Base-by-base conservation (phyloP, 2,797 vertebrate species). In the Bovichtus diacanthus region DNA sequence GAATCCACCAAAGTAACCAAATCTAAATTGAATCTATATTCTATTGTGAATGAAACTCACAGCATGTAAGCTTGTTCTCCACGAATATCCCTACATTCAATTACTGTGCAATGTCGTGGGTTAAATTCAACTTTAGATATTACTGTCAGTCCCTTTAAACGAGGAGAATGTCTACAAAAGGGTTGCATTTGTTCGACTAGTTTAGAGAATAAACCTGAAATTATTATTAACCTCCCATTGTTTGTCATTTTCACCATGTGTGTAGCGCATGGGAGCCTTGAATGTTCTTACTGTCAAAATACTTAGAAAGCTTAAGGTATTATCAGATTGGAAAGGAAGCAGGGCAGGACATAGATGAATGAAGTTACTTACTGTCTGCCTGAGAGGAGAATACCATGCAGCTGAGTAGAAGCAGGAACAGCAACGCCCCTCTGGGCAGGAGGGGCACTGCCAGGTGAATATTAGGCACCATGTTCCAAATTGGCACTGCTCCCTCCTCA, bases 381-480 rank as follows among this genome's bases (percentile, higher is more conserved):
- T 93, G 88, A 63, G 94, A 95, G 84, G 84, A 94, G 90, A 94
- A 90, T 87, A 95, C 95, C 82, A 93, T 74, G 87, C 93, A 96
- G 95, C 92, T 88, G 87, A 96, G 91, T 59, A 97, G 86, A 66
- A 95, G 92, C 90, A 96, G 91, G 84, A 95, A 91, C 85, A 92
- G 91, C 91, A 94, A 92, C 86, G 91, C 92, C 92, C 95, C 88
- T 86, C 89, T 87, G 88, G 89, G 89, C 85, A 86, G 86, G 89
- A 90, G 90, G 90, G 94, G 91, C 89, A 86, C 88, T 90, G 95
- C 82, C 68, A 89, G 94, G 92, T 94, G 95, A 92, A 88, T 91
- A 88, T 95, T 94, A 95, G 95, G 96, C 96, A 96, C 96, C 97
- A 98, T 98, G 95, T 96, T 97, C 95, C 94, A 95, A 94, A 94